These are phyloP conservation scores for Cnemophilus loriae DNA, from an alignment of 2,113 vertebrate genomes.

Conservation along the genomic window DNA sequence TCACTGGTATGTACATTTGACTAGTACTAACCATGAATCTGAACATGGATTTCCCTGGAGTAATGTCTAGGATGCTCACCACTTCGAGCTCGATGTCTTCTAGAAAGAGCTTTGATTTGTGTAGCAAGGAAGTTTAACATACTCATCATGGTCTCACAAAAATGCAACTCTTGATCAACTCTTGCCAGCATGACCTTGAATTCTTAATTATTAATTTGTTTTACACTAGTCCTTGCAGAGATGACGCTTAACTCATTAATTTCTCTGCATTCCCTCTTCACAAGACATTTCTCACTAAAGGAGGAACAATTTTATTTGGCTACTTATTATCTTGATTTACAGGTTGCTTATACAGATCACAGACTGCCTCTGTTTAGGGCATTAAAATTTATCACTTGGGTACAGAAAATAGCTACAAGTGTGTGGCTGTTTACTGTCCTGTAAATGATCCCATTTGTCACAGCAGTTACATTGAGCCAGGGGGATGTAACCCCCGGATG, in stretches of 20 bases:
- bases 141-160: background rate
- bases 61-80: background rate
- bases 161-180: background rate
- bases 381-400: conserved; percentile 36
- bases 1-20: background rate
- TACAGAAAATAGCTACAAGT: background rate
- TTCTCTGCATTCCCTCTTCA: background rate
- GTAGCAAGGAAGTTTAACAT: background rate
- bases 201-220: conserved; percentile 51
- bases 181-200: conserved; percentile 11
- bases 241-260: conserved; percentile 22
- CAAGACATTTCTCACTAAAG: conserved; percentile 8
- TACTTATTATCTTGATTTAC: conserved; percentile 34
- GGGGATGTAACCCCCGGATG: background rate
- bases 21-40: background rate
- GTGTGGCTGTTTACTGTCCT: background rate
- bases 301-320: background rate
- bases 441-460: conserved; percentile 19
- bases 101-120: background rate
- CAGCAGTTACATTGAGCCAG: background rate
- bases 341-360: conserved; percentile 12
- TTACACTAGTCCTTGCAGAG: conserved; percentile 1
- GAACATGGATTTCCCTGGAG: background rate
- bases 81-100: background rate
- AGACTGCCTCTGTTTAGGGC: background rate